phyloP scores from a whole-genome alignment of 2,888 invertebrate species.

The Drosophila parthenogenetica region DNA sequence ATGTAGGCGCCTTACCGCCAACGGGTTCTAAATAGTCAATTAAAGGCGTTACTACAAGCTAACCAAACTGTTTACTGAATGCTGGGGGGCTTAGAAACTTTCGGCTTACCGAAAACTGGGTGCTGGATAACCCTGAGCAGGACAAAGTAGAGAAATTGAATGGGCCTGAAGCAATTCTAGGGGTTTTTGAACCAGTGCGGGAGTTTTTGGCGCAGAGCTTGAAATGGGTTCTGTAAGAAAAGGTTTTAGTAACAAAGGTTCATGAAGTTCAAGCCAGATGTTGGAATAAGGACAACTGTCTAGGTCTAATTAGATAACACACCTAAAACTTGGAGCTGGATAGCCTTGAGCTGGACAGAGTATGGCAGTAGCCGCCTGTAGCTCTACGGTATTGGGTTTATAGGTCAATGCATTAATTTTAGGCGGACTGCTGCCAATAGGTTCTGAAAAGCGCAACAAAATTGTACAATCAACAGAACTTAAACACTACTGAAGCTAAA shows the following conservation, averaged over 20 bases:
- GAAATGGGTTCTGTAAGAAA: constrained; percentile 56
- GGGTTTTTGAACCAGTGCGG: constrained; percentile 84
- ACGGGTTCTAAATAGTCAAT: constrained; percentile 70
- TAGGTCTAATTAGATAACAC: neutral
- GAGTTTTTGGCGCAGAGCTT: constrained; percentile 86
- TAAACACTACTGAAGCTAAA: neutral
- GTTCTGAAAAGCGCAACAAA: constrained; percentile 84
- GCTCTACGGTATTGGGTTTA: constrained; percentile 83
- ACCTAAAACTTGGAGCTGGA: constrained; percentile 90
- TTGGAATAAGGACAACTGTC: constrained; percentile 14
- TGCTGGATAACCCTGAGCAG: constrained; percentile 91
- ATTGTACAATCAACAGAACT: neutral
- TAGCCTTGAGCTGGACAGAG: constrained; percentile 91
- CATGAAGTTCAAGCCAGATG: constrained; percentile 6
- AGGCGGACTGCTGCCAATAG: constrained; percentile 86
- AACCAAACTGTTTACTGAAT: constrained; percentile 32
- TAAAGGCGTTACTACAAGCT: neutral
- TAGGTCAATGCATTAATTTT: constrained; percentile 86
- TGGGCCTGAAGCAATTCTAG: constrained; percentile 70
- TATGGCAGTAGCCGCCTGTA: constrained; percentile 87
- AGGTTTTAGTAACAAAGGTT: neutral
- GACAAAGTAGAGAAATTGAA: constrained; percentile 87
- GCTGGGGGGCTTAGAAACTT: constrained; percentile 9
- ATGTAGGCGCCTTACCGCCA: constrained; percentile 86
- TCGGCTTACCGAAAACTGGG: constrained; percentile 88